These are phyloP conservation scores for Cecropterus lyciades DNA, from an alignment of 1,140 invertebrate genomes.

Conservation along the genomic window DNA sequence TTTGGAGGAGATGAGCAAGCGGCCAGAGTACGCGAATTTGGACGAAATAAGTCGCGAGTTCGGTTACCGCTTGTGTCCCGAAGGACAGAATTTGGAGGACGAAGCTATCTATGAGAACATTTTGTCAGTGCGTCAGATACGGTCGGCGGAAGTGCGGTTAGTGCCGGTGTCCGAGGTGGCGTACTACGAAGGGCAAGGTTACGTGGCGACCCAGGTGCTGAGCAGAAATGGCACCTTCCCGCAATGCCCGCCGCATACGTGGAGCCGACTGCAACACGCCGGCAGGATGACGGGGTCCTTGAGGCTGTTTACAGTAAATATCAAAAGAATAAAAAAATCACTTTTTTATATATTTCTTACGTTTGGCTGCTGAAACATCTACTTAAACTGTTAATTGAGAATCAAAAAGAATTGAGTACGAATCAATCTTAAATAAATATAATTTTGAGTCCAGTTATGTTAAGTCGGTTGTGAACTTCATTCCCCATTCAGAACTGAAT, in stretches of 20 bases:
- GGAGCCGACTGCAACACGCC: constrained; percentile 70
- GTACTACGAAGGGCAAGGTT: constrained; percentile 77
- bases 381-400: too few species aligned
- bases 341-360: neutral
- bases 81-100: constrained; percentile 81
- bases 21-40: constrained; percentile 78
- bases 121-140: constrained; percentile 75
- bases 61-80: constrained; percentile 79
- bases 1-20: constrained; percentile 72
- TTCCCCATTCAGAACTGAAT: constrained; percentile 1
- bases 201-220: constrained; percentile 76
- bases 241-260: constrained; percentile 74
- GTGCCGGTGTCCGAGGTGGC: constrained; percentile 78
- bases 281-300: constrained; percentile 68
- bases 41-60: constrained; percentile 80
- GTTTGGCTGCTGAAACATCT: too few species aligned
- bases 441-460: too few species aligned
- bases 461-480: too few species aligned
- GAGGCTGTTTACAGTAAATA: constrained; percentile 74
- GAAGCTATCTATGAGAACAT: constrained; percentile 82
- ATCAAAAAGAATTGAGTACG: too few species aligned
- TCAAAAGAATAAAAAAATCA: constrained; percentile 2
- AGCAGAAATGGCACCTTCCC: constrained; percentile 81
- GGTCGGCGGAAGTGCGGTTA: constrained; percentile 80
- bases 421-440: neutral